Base-by-base conservation (phyloP, 2,113 vertebrate genomes). In the Pyrgilauda ruficollis region DNA sequence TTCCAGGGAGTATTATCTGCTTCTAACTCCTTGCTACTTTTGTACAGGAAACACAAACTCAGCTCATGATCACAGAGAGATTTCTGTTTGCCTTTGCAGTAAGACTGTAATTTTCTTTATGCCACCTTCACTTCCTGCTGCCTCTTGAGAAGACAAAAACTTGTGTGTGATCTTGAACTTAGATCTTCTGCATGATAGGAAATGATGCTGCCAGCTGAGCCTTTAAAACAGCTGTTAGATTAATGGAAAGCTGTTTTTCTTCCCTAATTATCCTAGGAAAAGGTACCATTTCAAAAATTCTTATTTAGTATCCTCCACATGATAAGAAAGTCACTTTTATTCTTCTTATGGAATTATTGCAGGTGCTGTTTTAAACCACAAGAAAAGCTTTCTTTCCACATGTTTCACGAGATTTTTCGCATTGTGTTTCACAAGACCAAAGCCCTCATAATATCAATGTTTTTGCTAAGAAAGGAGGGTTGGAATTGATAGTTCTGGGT, bases 181-280 rank as follows among this genome's bases (percentile, higher is more conserved):
- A 33, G 61, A 41, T 87, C 43, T 90, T 77, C 52, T 62, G 44
- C 35, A 26, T 4, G 31, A 35, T 7, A 91, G 55, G 12, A 87
- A 89, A 81, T 23, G 11, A 44, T 74, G 46, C 47, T 94, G 64
- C 70, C 59, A 58, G 31, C 7, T 79, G 56, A 91, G 59, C 28
- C 95, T 88, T 94, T 63, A 74, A 87, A 95, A 76, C 80, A 90
- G 58, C 55, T 87, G 85, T 90, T 81, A 67, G 37, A 81, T 59
- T 72, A 53, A 63, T 13, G 35, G 49, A 87, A 89, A 94, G 66
- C 27, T 90, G 58, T 1, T 89, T 90, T 80, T 59, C 83, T 63
- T 19, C 74, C 58, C 22, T 72, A 73, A 91, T 86, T 69, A 79
- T 66, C 41, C 59, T 69, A 55, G 53, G 12, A 46, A 58, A 93